These are phyloP conservation scores for Cyclopterus lumpus DNA, from an alignment of 2,797 vertebrate genomes.

Conservation along the genomic window DNA sequence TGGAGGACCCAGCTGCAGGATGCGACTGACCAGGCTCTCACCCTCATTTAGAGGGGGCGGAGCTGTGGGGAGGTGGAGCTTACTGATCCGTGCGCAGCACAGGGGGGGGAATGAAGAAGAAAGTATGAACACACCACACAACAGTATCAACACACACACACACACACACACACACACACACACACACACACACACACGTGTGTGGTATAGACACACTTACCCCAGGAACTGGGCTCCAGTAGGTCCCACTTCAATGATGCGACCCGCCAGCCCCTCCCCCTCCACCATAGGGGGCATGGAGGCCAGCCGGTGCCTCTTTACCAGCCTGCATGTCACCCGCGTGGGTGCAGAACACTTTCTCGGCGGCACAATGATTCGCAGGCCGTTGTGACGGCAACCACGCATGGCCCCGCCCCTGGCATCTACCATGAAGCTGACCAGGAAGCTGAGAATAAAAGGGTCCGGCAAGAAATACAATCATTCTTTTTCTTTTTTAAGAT, in stretches of 20 bases:
- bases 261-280: slow-evolving; percentile 94
- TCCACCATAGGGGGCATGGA: slow-evolving; percentile 99
- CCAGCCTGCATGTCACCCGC: slow-evolving; percentile 94
- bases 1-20: slow-evolving; percentile 99
- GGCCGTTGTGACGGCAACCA: slow-evolving; percentile 97
- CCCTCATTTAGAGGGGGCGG: slow-evolving; percentile 99
- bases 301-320: slow-evolving; percentile 96
- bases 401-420: slow-evolving; percentile 98
- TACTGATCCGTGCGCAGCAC: slow-evolving; percentile 92
- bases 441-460: slow-evolving; percentile 87
- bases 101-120: slow-evolving; percentile 72
- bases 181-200: slow-evolving; percentile 6
- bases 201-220: slow-evolving; percentile 76
- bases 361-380: slow-evolving; percentile 97
- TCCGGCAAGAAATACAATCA: background rate
- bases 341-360: slow-evolving; percentile 98
- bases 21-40: slow-evolving; percentile 99
- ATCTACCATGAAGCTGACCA: slow-evolving; percentile 99
- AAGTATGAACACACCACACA: slow-evolving; percentile 71
- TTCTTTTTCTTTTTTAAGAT: background rate
- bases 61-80: slow-evolving; percentile 99
- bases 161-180: slow-evolving; percentile 1
- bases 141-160: slow-evolving; percentile 41
- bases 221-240: slow-evolving; percentile 98
- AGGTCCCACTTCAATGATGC: slow-evolving; percentile 96